Evolutionary conservation across 2,888 invertebrate species (phyloP).

Genomic region (Eudemis profundana): DNA sequence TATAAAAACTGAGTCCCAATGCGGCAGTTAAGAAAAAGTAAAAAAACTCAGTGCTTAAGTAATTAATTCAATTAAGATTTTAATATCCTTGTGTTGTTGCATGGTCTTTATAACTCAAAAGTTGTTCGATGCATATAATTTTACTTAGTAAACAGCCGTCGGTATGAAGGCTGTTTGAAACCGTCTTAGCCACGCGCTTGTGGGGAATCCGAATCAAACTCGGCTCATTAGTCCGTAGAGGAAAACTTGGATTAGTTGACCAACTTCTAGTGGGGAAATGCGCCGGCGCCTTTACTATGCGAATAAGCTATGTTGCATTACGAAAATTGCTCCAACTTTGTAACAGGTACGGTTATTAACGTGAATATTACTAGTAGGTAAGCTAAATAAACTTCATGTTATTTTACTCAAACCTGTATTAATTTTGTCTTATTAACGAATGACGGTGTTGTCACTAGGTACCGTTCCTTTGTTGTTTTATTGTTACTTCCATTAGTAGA

Average conservation of each 20-base stretch:
- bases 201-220: constrained; percentile 80
- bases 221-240: constrained; percentile 82
- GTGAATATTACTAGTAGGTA: constrained; percentile 37
- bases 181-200: constrained; percentile 62
- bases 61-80: no score
- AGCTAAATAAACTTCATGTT: constrained; percentile 29
- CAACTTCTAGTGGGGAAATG: constrained; percentile 67
- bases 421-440: constrained; percentile 16
- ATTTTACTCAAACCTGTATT: constrained; percentile 20
- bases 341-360: constrained; percentile 37
- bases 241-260: constrained; percentile 85
- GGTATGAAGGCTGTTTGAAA: constrained; percentile 55
- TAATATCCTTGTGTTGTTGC: no score
- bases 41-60: no score
- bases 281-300: constrained; percentile 53
- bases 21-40: no score
- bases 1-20: no score
- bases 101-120: no score
- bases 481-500: neutral
- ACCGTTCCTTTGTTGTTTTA: neutral
- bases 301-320: constrained; percentile 59
- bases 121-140: neutral
- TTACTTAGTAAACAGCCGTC: neutral
- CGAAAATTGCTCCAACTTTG: constrained; percentile 46
- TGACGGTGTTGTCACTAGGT: constrained; percentile 1